phyloP scores from a whole-genome alignment of 2,888 invertebrate genomes.

The Drosophila infuscata region DNA sequence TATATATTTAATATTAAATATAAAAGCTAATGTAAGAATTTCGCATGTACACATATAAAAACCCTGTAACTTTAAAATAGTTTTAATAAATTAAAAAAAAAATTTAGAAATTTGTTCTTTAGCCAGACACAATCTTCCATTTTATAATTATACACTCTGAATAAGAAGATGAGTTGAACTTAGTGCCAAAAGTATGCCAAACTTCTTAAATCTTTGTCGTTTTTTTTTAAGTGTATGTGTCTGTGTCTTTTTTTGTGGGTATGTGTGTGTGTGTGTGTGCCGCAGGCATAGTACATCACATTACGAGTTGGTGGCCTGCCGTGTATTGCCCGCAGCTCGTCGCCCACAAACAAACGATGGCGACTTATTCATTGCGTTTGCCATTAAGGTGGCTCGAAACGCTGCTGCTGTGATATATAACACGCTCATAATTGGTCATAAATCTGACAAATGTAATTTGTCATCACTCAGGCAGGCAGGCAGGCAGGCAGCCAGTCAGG shows the following conservation, averaged over 20 bases:
- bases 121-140: background rate
- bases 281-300: conserved; percentile 17
- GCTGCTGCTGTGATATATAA: conserved; percentile 80
- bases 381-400: conserved; percentile 76
- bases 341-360: conserved; percentile 75
- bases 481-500: conserved; percentile 10
- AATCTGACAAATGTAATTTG: conserved; percentile 84
- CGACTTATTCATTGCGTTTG: conserved; percentile 80
- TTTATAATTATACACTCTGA: background rate
- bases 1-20: too few species aligned
- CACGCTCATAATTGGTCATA: conserved; percentile 84
- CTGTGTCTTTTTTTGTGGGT: background rate
- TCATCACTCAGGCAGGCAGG: conserved; percentile 82
- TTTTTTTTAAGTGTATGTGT: background rate
- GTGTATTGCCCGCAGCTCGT: conserved; percentile 46
- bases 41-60: too few species aligned
- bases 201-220: rapidly evolving
- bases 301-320: conserved; percentile 26
- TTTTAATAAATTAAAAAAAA: too few species aligned
- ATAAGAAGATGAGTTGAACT: background rate
- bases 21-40: too few species aligned
- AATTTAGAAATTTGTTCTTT: too few species aligned
- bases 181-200: background rate
- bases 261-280: conserved; percentile 9
- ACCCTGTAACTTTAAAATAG: too few species aligned